Evolutionary conservation across 2,113 vertebrate species (phyloP).

Genomic region (Galeopterus variegatus): DNA sequence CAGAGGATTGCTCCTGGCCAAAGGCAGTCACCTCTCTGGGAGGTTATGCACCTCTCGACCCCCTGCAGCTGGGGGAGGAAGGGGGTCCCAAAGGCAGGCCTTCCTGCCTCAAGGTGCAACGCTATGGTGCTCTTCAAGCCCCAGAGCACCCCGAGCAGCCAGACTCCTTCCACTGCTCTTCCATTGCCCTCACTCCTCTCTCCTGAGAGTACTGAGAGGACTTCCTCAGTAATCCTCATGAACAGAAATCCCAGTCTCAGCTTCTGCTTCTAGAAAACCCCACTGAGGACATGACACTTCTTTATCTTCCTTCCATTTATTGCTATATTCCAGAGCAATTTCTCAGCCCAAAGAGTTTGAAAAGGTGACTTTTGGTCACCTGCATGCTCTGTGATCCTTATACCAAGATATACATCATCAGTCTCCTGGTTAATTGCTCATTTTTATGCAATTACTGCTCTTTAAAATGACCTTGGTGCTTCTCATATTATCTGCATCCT

Average conservation of each 20-base stretch:
- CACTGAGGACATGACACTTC: not conserved
- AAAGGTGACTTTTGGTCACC: not conserved
- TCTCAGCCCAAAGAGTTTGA: not conserved
- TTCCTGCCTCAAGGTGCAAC: not conserved
- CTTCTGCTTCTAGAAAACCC: conserved; percentile 18
- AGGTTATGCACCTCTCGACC: not conserved
- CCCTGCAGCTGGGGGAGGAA: not conserved
- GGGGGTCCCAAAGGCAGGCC: no score
- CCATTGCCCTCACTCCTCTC: not conserved
- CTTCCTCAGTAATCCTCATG: not conserved
- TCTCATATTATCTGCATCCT: not conserved
- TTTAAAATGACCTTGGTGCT: not conserved
- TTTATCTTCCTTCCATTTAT: not conserved
- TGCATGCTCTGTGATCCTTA: not conserved
- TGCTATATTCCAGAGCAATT: not conserved
- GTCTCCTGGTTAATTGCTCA: not conserved
- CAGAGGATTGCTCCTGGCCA: not conserved
- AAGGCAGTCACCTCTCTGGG: not conserved
- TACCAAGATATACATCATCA: not conserved
- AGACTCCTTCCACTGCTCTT: not conserved
- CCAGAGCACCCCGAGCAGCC: no score
- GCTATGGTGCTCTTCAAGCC: not conserved
- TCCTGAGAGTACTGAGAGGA: not conserved
- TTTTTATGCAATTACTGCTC: not conserved
- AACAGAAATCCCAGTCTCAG: not conserved